Evolutionary conservation across 2,888 invertebrate species (phyloP), one percentile per base, ranked within the genome.

Genomic region (Drosophila buzzatii): DNA sequence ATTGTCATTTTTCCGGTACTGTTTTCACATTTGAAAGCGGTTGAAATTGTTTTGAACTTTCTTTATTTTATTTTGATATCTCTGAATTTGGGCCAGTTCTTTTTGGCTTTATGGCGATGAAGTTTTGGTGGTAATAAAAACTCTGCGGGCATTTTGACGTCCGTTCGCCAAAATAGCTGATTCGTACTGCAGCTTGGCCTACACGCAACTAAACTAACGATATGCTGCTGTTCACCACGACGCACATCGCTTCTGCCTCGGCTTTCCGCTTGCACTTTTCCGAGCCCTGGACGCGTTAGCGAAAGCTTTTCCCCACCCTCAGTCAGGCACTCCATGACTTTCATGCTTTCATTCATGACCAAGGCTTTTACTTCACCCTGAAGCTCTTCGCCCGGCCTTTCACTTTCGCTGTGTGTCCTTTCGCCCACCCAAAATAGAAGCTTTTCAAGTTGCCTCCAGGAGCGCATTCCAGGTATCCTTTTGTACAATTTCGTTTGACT

Each of bases 141-240:
- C 53, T 20, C 3, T 18, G 16, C 14, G 27, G 12, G 67, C 44
- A 35, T 45, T 45, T 47, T 60, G 62, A 20, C 58, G 68, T 76
- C 77, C 86, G 86, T 70, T 70, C 27, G 37, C 33, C 35, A 41
- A 41, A 31, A 18, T 31, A 44, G 42, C 0, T 53, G 76, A 63
- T 60, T 76, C 57, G 82, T 77, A 70, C 78, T 79, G 76, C 71
- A 75, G 82, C 78, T 80, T 75, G 82, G 70, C 82, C 68, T 75
- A 79, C 78, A 74, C 78, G 76, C 82, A 82, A 86, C 86, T 86
- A 88, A 85, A 73, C 77, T 77, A 39, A 51, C 70, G 55, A 76
- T 76, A 70, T 66, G 69, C 73, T 70, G 70, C 70, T 53, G 77
- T 66, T 75, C 35, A 41, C 23, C 41, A 37, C 44, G 33, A 49